Evolutionary conservation across 2,888 invertebrate species (phyloP).

Genomic region (Stomorhina lunata): DNA sequence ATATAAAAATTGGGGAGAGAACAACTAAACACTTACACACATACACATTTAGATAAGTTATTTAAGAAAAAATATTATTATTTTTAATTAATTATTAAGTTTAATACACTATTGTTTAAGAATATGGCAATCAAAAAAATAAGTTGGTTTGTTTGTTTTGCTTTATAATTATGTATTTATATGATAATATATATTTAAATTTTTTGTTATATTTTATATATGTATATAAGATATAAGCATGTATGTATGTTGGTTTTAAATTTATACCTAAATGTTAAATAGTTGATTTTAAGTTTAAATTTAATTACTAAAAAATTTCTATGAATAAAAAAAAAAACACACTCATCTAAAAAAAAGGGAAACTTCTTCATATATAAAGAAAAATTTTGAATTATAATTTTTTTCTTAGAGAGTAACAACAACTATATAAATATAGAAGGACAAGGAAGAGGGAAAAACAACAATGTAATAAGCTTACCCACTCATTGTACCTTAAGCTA

Average conservation of each 20-base stretch:
- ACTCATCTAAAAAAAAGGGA: constrained; percentile 6
- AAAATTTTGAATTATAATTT: too few relatives aligned
- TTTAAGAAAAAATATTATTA: constrained; percentile 16
- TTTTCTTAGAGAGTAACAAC: too few relatives aligned
- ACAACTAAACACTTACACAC: constrained; percentile 19
- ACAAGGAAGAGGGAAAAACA: too few relatives aligned
- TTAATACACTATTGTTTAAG: constrained; percentile 8
- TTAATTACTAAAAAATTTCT: constrained; percentile 41
- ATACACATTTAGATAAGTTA: not conserved
- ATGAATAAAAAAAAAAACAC: constrained; percentile 21
- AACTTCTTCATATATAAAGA: not conserved
- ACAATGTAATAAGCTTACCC: too few relatives aligned
- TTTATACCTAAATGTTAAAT: not conserved
- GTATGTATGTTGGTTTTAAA: constrained; percentile 18
- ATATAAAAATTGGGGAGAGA: too few relatives aligned
- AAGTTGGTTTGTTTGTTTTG: constrained; percentile 11
- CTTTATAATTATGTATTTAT: not conserved
- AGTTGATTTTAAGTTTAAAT: constrained; percentile 23
- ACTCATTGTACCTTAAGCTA: too few relatives aligned
- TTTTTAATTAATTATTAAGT: constrained; percentile 4
- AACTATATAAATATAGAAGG: too few relatives aligned
- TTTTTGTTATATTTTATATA: constrained; percentile 27
- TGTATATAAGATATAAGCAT: constrained; percentile 19
- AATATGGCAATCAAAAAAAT: constrained; percentile 60
- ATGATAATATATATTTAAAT: constrained; percentile 6